phyloP scores from a whole-genome alignment of 2,797 vertebrate genomes.

The Poeciliopsis presidionis region DNA sequence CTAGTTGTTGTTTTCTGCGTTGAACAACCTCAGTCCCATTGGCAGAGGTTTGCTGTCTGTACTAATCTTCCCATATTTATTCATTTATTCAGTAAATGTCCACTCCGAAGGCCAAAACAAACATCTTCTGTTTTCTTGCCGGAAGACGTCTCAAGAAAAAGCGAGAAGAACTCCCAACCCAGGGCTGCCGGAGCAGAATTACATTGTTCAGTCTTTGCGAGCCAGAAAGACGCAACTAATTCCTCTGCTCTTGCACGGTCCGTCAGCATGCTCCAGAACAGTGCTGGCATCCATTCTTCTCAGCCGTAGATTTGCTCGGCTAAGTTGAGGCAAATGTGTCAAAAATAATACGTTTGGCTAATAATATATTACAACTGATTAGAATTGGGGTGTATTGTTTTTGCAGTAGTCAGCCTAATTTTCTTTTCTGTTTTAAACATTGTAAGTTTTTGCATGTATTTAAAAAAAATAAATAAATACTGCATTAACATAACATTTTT shows the following conservation, averaged over 20 bases:
- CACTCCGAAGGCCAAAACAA: background rate
- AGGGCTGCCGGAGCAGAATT: background rate
- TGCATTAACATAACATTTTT: background rate
- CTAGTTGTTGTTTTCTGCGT: background rate
- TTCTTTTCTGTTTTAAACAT: background rate
- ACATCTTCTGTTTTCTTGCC: background rate
- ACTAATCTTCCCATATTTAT: background rate
- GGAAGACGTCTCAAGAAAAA: background rate
- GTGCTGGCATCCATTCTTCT: background rate
- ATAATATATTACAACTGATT: background rate
- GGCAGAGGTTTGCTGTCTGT: background rate
- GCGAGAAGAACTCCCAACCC: background rate
- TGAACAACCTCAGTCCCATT: background rate
- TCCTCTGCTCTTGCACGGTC: background rate
- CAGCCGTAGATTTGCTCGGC: too few species aligned
- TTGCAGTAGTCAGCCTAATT: background rate
- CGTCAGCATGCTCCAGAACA: background rate
- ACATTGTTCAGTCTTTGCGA: background rate
- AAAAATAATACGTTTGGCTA: background rate
- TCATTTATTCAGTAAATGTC: background rate
- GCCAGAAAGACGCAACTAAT: background rate
- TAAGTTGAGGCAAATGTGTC: background rate
- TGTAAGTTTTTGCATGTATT: background rate
- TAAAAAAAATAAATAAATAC: background rate
- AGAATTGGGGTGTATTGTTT: background rate